Percentiles rank a stretch among this genome's conserved stretches.
phyloP scores from a whole-genome alignment of 2,888 invertebrate species.

The Pherbina coryleti region DNA sequence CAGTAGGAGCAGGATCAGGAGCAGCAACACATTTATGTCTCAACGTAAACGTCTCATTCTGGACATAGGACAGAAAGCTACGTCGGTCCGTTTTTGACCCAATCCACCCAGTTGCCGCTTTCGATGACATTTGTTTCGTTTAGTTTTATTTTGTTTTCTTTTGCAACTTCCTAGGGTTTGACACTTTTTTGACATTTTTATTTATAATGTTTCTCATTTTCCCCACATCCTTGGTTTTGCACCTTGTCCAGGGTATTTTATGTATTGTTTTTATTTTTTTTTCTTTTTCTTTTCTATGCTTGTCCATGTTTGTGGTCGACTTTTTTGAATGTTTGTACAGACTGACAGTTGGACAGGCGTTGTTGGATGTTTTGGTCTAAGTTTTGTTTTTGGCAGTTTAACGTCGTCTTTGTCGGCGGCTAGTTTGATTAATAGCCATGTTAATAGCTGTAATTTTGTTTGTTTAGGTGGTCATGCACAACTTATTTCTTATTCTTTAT shows the following conservation, averaged over 20 bases:
- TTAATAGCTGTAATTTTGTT: slow-evolving; percentile 67
- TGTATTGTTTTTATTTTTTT: background rate
- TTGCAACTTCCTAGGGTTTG: background rate
- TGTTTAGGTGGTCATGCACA: slow-evolving; percentile 51
- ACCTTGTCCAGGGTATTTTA: background rate
- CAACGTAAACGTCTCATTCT: background rate
- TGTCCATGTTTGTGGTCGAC: background rate
- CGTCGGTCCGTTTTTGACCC: background rate
- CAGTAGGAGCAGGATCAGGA: background rate
- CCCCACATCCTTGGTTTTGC: background rate
- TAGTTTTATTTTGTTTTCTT: background rate
- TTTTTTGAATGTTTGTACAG: background rate
- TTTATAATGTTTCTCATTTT: slow-evolving; percentile 30
- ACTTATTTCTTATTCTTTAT: background rate
- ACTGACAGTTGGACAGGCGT: background rate
- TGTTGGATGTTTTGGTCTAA: background rate
- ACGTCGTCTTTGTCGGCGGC: slow-evolving; percentile 33
- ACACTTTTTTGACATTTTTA: slow-evolving; percentile 33
- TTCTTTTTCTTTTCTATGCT: background rate
- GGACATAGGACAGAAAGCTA: background rate
- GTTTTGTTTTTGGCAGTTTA: background rate
- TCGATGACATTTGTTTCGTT: background rate
- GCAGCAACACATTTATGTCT: slow-evolving; percentile 13
- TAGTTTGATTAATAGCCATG: slow-evolving; percentile 65
- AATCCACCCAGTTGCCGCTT: background rate